Conservation (phyloP, 2,888 invertebrate genomes). For the Macrostomum cliftonense region DNA sequence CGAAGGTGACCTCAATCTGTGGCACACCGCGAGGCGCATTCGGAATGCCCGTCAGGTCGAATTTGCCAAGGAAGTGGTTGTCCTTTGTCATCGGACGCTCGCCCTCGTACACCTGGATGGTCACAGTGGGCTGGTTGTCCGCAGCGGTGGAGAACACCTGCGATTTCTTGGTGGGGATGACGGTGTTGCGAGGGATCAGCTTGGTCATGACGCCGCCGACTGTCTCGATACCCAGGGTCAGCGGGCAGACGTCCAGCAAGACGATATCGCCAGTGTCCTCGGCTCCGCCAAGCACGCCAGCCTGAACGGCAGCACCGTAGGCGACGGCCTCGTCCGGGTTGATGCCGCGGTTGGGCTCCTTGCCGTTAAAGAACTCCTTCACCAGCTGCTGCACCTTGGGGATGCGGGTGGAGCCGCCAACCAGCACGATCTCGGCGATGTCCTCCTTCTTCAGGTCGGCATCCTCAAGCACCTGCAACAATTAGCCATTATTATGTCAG, state of each 20-base stretch:
- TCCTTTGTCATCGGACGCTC: constrained; percentile 99
- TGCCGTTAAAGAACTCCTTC: constrained; percentile 64
- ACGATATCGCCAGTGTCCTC: constrained; percentile 82
- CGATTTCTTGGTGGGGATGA: constrained; percentile 93
- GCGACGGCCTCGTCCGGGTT: constrained; percentile 99
- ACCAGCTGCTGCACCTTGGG: constrained; percentile 64
- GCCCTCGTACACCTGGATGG: constrained; percentile 66
- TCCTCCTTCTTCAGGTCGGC: constrained; percentile 94
- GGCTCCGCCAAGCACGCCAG: constrained; percentile 69
- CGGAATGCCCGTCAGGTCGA: constrained; percentile 88
- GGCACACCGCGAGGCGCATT: constrained; percentile 46
- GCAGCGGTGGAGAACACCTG: constrained; percentile 98
- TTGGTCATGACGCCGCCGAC: constrained; percentile 80
- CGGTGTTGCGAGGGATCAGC: constrained; percentile 83
- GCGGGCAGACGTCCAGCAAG: constrained; percentile 83
- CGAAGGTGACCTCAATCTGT: constrained; percentile 27
- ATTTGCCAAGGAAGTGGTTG: constrained; percentile 91
- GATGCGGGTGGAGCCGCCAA: constrained; percentile 94
- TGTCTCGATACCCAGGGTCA: constrained; percentile 87
- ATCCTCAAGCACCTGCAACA: constrained; percentile 59
- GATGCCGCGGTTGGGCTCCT: constrained; percentile 82
- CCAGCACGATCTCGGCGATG: constrained; percentile 91
- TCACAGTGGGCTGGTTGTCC: constrained; percentile 55
- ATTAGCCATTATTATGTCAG: too few relatives aligned
- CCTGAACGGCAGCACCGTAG: constrained; percentile 69